phyloP scores from a whole-genome alignment of 1,140 invertebrate species.

The Vollenhovia emeryi region DNA sequence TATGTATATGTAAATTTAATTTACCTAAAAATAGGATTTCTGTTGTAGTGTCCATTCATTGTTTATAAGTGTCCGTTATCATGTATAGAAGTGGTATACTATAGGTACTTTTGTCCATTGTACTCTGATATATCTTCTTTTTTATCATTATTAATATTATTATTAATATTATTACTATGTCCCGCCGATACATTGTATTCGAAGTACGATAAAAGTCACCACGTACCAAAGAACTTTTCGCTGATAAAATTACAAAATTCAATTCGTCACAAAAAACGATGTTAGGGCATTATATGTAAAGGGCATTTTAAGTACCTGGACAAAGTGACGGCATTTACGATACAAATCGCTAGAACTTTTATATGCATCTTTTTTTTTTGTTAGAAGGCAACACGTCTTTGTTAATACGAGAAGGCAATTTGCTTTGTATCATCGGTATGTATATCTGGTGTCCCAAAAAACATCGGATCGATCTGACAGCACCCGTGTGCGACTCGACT shows the following conservation, averaged over 20 bases:
- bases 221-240: constrained; percentile 71
- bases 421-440: constrained; percentile 84
- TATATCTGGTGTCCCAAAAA: constrained; percentile 80
- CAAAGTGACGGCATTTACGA: constrained; percentile 78
- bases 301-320: constrained; percentile 81
- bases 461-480: constrained; percentile 66
- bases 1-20: constrained; percentile 84
- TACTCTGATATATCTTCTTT: constrained; percentile 77
- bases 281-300: constrained; percentile 47
- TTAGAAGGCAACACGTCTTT: constrained; percentile 85
- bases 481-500: constrained; percentile 32
- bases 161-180: constrained; percentile 62
- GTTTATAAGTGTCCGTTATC: constrained; percentile 81
- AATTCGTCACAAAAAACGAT: constrained; percentile 64
- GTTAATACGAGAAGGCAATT: constrained; percentile 85
- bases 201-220: constrained; percentile 76
- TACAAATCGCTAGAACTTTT: constrained; percentile 79
- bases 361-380: constrained; percentile 76
- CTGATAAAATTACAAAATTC: constrained; percentile 72
- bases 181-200: constrained; percentile 69
- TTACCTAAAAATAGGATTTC: constrained; percentile 84
- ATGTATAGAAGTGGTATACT: constrained; percentile 80
- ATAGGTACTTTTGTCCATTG: constrained; percentile 83
- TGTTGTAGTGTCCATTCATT: constrained; percentile 81
- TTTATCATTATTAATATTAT: constrained; percentile 55